Evolutionary conservation across 2,113 vertebrate species (phyloP).

Genomic region (Seriola dumerili): DNA sequence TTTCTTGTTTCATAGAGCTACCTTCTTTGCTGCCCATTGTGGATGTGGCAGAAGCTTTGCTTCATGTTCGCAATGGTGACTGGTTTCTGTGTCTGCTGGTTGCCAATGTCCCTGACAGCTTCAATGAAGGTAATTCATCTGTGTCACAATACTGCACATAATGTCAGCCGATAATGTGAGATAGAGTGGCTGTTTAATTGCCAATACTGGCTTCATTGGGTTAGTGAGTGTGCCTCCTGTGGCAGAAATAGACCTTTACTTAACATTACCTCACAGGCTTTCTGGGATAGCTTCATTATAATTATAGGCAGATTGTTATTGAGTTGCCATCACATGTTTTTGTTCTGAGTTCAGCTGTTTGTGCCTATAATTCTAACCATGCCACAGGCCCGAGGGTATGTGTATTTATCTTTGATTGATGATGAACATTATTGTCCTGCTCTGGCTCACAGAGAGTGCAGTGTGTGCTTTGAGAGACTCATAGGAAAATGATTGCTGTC

Average conservation of each 20-base stretch:
- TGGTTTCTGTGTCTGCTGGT: constrained; percentile 99
- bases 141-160: constrained; percentile 10
- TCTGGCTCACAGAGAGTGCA: constrained; percentile 23
- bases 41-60: constrained; percentile 95
- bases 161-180: constrained; percentile 32
- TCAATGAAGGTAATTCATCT: constrained; percentile 91
- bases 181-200: constrained; percentile 45
- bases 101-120: constrained; percentile 98
- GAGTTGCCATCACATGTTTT: constrained; percentile 17
- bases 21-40: constrained; percentile 94
- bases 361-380: constrained; percentile 27
- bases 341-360: background rate
- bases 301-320: constrained; percentile 7
- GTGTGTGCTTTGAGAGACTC: constrained; percentile 37
- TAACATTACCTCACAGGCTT: background rate
- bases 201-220: constrained; percentile 20
- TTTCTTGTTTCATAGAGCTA: constrained; percentile 84
- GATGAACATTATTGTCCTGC: constrained; percentile 46
- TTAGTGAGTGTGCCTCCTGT: constrained; percentile 18
- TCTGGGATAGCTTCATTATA: constrained; percentile 16
- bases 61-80: constrained; percentile 95
- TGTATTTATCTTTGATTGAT: constrained; percentile 62
- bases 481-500: constrained; percentile 40
- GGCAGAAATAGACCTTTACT: constrained; percentile 21
- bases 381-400: constrained; percentile 3